Evolutionary conservation across 2,113 vertebrate genomes (phyloP), one percentile per base, ranked within the genome.

Genomic region (Takifugu bimaculatus): DNA sequence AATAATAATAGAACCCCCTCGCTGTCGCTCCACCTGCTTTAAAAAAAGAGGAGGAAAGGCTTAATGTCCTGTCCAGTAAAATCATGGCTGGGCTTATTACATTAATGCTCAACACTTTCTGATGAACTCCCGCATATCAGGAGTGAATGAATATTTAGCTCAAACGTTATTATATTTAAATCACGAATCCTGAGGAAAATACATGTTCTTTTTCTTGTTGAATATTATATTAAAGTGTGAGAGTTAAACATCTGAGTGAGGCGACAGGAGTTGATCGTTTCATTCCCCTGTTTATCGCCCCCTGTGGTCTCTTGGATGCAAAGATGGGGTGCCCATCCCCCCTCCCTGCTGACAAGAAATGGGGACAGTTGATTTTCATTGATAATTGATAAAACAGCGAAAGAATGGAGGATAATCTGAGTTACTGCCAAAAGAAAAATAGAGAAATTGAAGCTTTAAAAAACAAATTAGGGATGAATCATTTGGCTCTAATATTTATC

Each of bases 41-140:
- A 39, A 39, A 50, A 60, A 70, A 59, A 47, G 50, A 67, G 9
- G 27, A 70, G 20, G 44, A 42, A 68, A 65, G 61, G 62, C 47
- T 51, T 73, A 75, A 74, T 71, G 65, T 57, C 64, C 75, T 68
- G 73, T 85, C 77, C 78, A 75, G 74, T 81, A 48, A 68, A 78
- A 64, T 67, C 65, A 75, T 80, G 75, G 84, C 83, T 73, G 54
- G 62, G 57, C 59, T 77, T 53, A 84, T 79, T 75, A 67, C 67
- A 85, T 82, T 79, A 79, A 85, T 88, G 73, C 80, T 74, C 26
- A 57, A 56, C 62, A 69, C 60, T 78, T 78, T 81, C 70, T 79
- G 69, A 87, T 78, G 74, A 80, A 74, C 53, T 57, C 60, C 50
- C 47, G 55, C 57, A 66, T 63, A 60, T 35, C 27, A 60, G 50